Conservation (phyloP, 2,797 vertebrate genomes). For the Potorous gilbertii region DNA sequence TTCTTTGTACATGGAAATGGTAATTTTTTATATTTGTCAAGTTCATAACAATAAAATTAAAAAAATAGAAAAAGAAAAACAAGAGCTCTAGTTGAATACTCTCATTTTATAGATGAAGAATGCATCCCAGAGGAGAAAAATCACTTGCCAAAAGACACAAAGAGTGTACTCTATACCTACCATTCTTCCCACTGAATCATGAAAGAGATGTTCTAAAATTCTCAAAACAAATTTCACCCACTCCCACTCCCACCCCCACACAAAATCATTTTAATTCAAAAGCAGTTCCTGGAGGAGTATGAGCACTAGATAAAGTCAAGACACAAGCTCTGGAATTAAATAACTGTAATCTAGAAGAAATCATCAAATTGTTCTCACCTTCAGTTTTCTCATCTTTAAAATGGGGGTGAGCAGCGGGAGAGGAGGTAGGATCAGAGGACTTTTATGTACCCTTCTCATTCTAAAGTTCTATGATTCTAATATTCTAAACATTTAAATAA, state of each 20-base stretch:
- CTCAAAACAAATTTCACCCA: neutral
- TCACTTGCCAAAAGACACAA: neutral
- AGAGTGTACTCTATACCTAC: neutral
- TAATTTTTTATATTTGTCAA: neutral
- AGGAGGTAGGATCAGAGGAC: neutral
- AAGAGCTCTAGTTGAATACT: neutral
- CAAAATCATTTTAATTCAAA: neutral
- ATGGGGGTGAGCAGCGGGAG: neutral
- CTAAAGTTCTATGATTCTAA: constrained; percentile 14
- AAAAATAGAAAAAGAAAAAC: neutral
- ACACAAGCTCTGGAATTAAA: neutral
- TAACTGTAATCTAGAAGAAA: neutral
- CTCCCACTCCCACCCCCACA: no score
- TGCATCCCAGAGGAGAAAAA: neutral
- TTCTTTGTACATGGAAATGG: neutral
- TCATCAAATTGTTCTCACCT: neutral
- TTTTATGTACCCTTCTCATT: constrained; percentile 18
- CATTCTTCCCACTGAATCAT: neutral
- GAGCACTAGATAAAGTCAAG: neutral
- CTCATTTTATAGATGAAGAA: neutral
- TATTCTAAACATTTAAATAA: constrained; percentile 29
- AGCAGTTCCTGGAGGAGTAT: neutral
- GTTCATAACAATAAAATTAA: neutral
- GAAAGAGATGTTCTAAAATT: neutral
- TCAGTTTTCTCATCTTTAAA: neutral